A percentile compares a stretch with the other conserved stretches of the same genome.
Conservation (phyloP, 2,888 invertebrate species). For the Tipula vernalis region DNA sequence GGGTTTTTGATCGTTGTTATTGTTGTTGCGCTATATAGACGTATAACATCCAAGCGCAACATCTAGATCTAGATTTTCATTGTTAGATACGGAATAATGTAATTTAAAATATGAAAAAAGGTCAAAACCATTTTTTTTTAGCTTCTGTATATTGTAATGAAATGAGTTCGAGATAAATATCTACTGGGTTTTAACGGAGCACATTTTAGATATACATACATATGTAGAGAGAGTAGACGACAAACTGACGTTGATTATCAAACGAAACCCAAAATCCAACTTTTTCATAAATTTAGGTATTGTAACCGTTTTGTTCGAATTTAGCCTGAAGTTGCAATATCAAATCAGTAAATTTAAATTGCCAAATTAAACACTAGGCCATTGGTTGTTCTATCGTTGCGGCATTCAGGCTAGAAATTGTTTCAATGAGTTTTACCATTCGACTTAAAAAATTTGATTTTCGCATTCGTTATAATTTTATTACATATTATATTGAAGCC, state of each 20-base stretch:
- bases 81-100: background rate
- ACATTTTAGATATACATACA: background rate
- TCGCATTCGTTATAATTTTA: too few species aligned
- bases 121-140: background rate
- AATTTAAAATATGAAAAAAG: background rate
- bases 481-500: too few species aligned
- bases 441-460: too few species aligned
- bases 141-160: background rate
- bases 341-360: too few species aligned
- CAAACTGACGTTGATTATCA: background rate
- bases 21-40: background rate
- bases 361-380: too few species aligned
- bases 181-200: background rate
- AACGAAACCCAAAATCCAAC: background rate
- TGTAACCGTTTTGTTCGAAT: too few species aligned
- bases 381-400: too few species aligned
- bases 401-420: too few species aligned
- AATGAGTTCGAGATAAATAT: background rate
- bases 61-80: background rate
- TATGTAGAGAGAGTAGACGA: background rate
- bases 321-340: too few species aligned
- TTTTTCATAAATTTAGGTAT: background rate
- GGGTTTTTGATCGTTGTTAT: background rate
- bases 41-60: background rate
- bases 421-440: too few species aligned